These are phyloP conservation scores for Coenonympha arcania DNA, from an alignment of 2,888 invertebrate species.

Conservation along the genomic window DNA sequence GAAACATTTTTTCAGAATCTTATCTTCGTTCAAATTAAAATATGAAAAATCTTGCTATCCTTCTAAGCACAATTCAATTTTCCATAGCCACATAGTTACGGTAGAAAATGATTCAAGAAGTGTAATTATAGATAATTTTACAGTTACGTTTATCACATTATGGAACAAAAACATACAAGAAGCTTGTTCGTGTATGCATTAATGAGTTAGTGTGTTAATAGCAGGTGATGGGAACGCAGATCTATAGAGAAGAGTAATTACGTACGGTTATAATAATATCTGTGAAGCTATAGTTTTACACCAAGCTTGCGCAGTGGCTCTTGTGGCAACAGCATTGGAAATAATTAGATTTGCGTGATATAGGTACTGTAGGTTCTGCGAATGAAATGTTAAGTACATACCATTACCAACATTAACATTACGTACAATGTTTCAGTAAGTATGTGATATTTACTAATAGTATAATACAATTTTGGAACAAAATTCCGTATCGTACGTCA, in stretches of 20 bases:
- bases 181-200: conserved; percentile 10
- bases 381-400: not conserved
- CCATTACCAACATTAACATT: not conserved
- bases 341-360: conserved; percentile 3
- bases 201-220: conserved; percentile 7
- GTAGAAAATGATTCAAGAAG: not conserved
- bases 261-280: not conserved
- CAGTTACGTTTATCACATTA: conserved; percentile 3
- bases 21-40: not conserved
- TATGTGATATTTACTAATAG: not conserved
- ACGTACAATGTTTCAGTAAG: not conserved
- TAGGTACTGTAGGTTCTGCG: not conserved
- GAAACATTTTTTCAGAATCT: no score
- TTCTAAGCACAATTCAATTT: not conserved
- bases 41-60: not conserved
- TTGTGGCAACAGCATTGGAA: not conserved
- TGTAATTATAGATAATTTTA: conserved; percentile 4
- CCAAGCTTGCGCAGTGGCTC: not conserved
- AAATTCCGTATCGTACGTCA: no score
- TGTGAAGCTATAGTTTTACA: not conserved
- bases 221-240: not conserved
- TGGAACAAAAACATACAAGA: conserved; percentile 8
- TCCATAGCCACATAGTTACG: not conserved
- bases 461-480: no score
- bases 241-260: not conserved